These are phyloP conservation scores for Coendou prehensilis DNA, from an alignment of 2,797 vertebrate genomes.

Conservation along the genomic window DNA sequence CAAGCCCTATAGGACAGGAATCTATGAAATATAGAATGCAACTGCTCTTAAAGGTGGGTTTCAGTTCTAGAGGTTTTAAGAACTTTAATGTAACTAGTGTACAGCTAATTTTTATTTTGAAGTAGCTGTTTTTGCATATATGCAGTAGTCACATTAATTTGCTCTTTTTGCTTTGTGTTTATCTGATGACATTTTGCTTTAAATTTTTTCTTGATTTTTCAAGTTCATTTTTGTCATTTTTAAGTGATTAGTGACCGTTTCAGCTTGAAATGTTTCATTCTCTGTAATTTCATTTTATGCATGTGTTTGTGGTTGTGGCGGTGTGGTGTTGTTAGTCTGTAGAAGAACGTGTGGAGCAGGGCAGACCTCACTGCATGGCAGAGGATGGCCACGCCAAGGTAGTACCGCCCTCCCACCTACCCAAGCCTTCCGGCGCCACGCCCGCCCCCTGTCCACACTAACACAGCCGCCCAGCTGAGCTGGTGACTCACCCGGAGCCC, in stretches of 20 bases:
- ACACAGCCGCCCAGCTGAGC: slow-evolving; percentile 52
- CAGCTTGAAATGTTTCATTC: slow-evolving; percentile 89
- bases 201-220: slow-evolving; percentile 81
- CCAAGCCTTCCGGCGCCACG: slow-evolving; percentile 85
- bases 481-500: not conserved
- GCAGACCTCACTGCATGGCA: slow-evolving; percentile 96
- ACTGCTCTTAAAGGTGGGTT: not conserved
- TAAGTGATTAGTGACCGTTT: slow-evolving; percentile 87
- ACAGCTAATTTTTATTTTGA: slow-evolving; percentile 70
- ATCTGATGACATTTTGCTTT: slow-evolving; percentile 65
- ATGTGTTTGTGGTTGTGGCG: slow-evolving; percentile 95
- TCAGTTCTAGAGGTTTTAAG: slow-evolving; percentile 65
- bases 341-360: slow-evolving; percentile 97
- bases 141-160: slow-evolving; percentile 50
- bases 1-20: not conserved
- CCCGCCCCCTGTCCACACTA: slow-evolving; percentile 86
- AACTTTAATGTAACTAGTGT: slow-evolving; percentile 1
- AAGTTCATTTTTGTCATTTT: slow-evolving; percentile 86
- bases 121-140: not conserved
- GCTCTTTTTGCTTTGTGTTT: slow-evolving; percentile 67
- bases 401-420: slow-evolving; percentile 90
- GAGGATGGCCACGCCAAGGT: slow-evolving; percentile 97
- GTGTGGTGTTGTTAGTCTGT: slow-evolving; percentile 96
- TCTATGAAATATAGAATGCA: not conserved
- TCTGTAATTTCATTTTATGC: slow-evolving; percentile 93